Evolutionary conservation across 2,888 invertebrate species (phyloP).

Genomic region (Agrilus mali): DNA sequence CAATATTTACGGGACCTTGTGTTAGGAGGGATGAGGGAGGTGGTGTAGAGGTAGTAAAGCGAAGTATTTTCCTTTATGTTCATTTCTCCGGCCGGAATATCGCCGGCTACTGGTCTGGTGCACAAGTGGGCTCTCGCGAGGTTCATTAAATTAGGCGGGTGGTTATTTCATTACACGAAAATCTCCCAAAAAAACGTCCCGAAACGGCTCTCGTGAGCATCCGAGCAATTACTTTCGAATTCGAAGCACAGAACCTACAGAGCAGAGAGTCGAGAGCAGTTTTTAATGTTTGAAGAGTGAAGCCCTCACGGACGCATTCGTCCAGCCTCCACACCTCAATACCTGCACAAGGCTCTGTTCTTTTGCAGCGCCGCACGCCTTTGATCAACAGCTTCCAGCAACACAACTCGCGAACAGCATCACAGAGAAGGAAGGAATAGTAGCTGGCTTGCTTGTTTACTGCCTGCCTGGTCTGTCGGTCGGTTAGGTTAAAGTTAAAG

Average conservation of each 20-base stretch:
- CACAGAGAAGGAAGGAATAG: too few species aligned
- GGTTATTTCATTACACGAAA: too few species aligned
- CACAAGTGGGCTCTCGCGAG: neutral
- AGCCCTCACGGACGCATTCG: slow-evolving; percentile 29
- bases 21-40: too few species aligned
- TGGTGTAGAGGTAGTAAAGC: neutral
- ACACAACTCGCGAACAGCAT: slow-evolving; percentile 1
- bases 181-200: too few species aligned
- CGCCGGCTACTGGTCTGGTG: too few species aligned
- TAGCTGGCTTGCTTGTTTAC: too few species aligned
- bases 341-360: slow-evolving; percentile 30
- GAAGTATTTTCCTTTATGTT: too few species aligned
- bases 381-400: slow-evolving; percentile 21
- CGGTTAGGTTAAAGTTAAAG: too few species aligned
- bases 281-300: slow-evolving; percentile 25
- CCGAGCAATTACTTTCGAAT: slow-evolving; percentile 28
- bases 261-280: slow-evolving; percentile 16
- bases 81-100: too few species aligned
- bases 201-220: slow-evolving; percentile 13
- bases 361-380: slow-evolving; percentile 28
- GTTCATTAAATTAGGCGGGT: too few species aligned
- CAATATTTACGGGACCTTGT: too few species aligned
- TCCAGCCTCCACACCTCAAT: slow-evolving; percentile 30
- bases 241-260: slow-evolving; percentile 15
- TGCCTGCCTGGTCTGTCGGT: too few species aligned